Base-by-base conservation (phyloP, 2,888 invertebrate genomes). In the Drosophila atripex region DNA sequence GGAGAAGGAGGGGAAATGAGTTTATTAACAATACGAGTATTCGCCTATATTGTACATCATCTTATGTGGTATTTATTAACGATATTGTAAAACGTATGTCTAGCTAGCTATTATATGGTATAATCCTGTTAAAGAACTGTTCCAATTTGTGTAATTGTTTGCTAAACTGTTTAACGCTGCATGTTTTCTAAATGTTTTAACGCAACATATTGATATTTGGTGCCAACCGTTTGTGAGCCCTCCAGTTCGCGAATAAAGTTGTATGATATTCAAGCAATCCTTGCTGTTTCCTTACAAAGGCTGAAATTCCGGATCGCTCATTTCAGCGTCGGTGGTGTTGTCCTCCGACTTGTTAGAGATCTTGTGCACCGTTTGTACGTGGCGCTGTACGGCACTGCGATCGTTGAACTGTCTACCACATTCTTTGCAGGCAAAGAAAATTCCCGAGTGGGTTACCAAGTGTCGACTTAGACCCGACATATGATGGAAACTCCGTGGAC, bases 351-450 rank as follows among this genome's bases (percentile, higher is more conserved):
- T 53, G 21, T 71, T 64, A 57, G 57, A 65, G 3, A 63, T 23
- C 38, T 80, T 73, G 68, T 91, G 91, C 12, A 90, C 85, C 30
- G 80, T 86, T 43, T 90, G 87, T 41, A 92, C 89, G 83, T 96
- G 96, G 4, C 96, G 92, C 68, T 93, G 91, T 51, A 96, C 91
- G 0, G 96, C 95, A 80, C 95, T 95, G 82, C 94, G 94, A 92
- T 96, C 96, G 12, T 93, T 93, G 89, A 96, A 96, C 8, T 93
- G 92, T 46, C 94, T 94, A 57, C 93, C 93, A 88, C 96, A 96
- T 77, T 93, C 93, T 7, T 93, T 92, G 88, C 95, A 95, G 73
- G 93, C 92, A 90, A 93, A 95, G 9, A 93, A 93, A 77, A 94
- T 93, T 0, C 95, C 95, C 0, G 93, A 93, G 87, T 95, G 95